Base-by-base conservation (phyloP, 1,140 invertebrate genomes). In the Panulirus ornatus region DNA sequence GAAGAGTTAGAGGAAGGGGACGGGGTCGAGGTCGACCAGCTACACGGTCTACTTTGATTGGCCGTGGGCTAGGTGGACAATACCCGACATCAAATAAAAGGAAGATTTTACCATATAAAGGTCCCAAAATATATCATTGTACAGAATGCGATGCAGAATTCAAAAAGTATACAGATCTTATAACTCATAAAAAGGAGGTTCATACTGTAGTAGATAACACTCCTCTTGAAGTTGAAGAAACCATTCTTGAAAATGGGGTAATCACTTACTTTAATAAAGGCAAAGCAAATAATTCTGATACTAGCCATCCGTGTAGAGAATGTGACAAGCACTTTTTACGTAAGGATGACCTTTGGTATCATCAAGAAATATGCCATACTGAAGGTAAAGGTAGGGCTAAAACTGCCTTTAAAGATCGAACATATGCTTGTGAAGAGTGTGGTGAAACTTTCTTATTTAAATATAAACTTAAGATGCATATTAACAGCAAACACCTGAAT, bases 211-310 rank as follows among this genome's bases (percentile, higher is more conserved):
- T 92, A 70, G 92, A 92, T 75, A 92, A 88, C 40, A 92, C 88
- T 38, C 84, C 86, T 86, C 70, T 92, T 34, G 92, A 92, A 63
- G 92, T 92, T 40, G 86, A 88, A 47, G 92, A 92, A 47, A 92
- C 92, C n/a, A 66, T 92, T n/a, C 76, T 92, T 3, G 92, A 92
- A 71, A 91, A 88, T 81, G 92, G 92, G 27, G 82, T 92, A 19
- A 91, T 92, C n/a, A 92, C 92, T 78, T 92, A 92, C 58, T 92
- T 92, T 73, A 92, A 92, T 78, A 92, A 92, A 75, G 92, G 90
- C 54, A 92, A 92, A 76, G 92, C 92, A 73, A 92, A 92, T 75
- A 92, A 91, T 76, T 89, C 90, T 1, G 92, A 88, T 30, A 92
- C 92, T 5, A 91, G 92, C 44, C 92, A 92, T 83, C 89, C 88